Percentiles rank a stretch among this genome's conserved stretches.
These are phyloP conservation scores for Apotomis capreana DNA, from an alignment of 2,888 invertebrate species.

Conservation along the genomic window DNA sequence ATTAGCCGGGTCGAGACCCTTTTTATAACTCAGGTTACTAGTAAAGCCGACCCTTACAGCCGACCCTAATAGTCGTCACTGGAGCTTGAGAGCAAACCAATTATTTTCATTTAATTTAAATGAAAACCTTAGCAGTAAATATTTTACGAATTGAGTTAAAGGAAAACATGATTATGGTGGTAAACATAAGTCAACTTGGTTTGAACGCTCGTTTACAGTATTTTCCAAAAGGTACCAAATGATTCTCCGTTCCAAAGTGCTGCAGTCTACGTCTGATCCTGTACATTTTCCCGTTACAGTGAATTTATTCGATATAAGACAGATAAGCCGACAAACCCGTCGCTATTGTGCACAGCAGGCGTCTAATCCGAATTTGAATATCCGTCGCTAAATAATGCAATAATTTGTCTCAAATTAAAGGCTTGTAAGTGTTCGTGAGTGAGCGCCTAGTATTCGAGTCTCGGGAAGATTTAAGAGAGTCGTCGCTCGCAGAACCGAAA, in stretches of 20 bases:
- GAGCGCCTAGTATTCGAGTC: slow-evolving; percentile 61
- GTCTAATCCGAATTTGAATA: slow-evolving; percentile 52
- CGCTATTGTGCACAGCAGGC: slow-evolving; percentile 46
- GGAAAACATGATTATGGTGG: no score
- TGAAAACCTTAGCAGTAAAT: background rate
- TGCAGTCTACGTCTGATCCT: slow-evolving; percentile 10
- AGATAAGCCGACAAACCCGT: slow-evolving; percentile 29
- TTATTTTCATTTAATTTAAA: slow-evolving; percentile 39
- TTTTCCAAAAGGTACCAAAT: slow-evolving; percentile 2
- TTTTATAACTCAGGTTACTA: slow-evolving; percentile 76
- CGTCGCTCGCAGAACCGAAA: slow-evolving; percentile 66
- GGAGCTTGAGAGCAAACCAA: slow-evolving; percentile 26
- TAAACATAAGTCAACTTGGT: no score
- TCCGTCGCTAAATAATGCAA: slow-evolving; percentile 63
- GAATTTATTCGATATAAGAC: slow-evolving; percentile 33
- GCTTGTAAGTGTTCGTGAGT: slow-evolving; percentile 68
- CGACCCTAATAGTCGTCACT: slow-evolving; percentile 43
- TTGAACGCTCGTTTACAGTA: background rate
- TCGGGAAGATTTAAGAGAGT: slow-evolving; percentile 69
- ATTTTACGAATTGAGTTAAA: background rate
- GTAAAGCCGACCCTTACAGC: slow-evolving; percentile 59
- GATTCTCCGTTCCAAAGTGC: slow-evolving; percentile 7
- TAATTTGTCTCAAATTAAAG: slow-evolving; percentile 71
- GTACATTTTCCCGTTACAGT: slow-evolving; percentile 16
- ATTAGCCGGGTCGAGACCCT: slow-evolving; percentile 79